Base-by-base conservation (phyloP, 2,888 invertebrate genomes). In the Herminia tarsipennalis region DNA sequence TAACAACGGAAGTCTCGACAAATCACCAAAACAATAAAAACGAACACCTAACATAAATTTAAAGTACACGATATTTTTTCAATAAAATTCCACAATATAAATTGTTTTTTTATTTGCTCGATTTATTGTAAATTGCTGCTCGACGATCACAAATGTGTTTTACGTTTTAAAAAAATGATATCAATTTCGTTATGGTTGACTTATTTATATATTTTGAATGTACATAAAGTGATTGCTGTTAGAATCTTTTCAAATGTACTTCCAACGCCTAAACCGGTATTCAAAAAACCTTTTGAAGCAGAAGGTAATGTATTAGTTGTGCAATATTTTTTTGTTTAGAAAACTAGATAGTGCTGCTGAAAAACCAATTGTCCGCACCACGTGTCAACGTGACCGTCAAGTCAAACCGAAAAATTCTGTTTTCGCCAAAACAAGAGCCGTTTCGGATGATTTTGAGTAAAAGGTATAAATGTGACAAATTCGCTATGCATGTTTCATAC, bases 31-130 rank as follows among this genome's bases (percentile, higher is more conserved):
- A 9, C 27, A 36, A 43, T 52, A 59, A 63, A 56, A 1, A 24
- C 1, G 29, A 21, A 53, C n/a, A 18, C 3, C 24, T 49, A 34
- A 56, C 58, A 51, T 46, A 56, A 53, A 50, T 55, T 41, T 24
- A 24, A 43, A 48, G 10, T 29, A 28, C 32, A 33, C 35, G 42
- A 49, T 47, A 55, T 50, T 59, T 55, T 58, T 59, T 57, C 66
- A 69, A 73, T 74, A 66, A 73, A 68, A 66, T 54, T 39, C 28
- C 34, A 13, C 33, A 40, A 61, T 70, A 56, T 66, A 64, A 53
- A 44, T 49, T 43, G 59, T 53, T 71, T 63, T 69, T 69, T 66
- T 70, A 64, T 65, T 47, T 40, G 42, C 44, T 48, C 39, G 36
- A 60, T 73, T 70, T 73, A 75, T 71, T 61, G 53, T 56, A 30